Percentiles rank a stretch among this genome's conserved stretches.
These are phyloP conservation scores for Drosophila seguyi DNA, from an alignment of 1,140 invertebrate genomes.

Conservation along the genomic window DNA sequence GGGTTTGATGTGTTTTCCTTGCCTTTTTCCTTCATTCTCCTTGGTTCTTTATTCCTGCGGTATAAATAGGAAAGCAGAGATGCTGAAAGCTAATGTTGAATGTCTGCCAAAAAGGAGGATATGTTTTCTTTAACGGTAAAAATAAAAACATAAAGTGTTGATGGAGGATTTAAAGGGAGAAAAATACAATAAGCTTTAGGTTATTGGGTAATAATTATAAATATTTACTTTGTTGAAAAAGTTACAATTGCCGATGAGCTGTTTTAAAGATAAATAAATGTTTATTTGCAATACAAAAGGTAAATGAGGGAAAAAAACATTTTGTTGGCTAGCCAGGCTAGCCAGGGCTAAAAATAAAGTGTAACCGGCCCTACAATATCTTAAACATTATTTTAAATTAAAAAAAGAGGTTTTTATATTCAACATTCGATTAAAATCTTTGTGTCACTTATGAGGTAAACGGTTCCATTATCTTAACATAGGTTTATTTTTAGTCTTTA, in stretches of 20 bases:
- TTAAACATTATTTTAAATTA: not conserved
- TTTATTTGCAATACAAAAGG: not conserved
- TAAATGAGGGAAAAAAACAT: not conserved
- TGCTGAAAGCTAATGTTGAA: constrained; percentile 38
- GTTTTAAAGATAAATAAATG: not conserved
- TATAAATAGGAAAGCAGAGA: constrained; percentile 25
- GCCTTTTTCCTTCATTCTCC: not conserved
- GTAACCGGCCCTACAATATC: too few species aligned
- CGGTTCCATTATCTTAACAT: too few species aligned
- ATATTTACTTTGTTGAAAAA: constrained; percentile 1
- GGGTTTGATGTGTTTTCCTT: constrained; percentile 37
- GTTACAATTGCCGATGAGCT: not conserved
- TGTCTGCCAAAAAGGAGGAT: constrained; percentile 32
- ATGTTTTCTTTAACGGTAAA: constrained; percentile 14
- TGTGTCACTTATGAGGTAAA: not conserved
- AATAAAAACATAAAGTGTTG: constrained; percentile 14
- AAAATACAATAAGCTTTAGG: not conserved
- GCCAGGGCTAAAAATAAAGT: not conserved
- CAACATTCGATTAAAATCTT: not conserved
- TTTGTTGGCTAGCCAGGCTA: too few species aligned
- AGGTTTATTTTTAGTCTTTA: not conserved
- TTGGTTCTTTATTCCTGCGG: constrained; percentile 80
- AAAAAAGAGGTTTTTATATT: not conserved
- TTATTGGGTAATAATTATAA: not conserved
- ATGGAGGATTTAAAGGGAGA: not conserved